phyloP scores from a whole-genome alignment of 2,888 invertebrate species.

The Entomobrya multifasciata region DNA sequence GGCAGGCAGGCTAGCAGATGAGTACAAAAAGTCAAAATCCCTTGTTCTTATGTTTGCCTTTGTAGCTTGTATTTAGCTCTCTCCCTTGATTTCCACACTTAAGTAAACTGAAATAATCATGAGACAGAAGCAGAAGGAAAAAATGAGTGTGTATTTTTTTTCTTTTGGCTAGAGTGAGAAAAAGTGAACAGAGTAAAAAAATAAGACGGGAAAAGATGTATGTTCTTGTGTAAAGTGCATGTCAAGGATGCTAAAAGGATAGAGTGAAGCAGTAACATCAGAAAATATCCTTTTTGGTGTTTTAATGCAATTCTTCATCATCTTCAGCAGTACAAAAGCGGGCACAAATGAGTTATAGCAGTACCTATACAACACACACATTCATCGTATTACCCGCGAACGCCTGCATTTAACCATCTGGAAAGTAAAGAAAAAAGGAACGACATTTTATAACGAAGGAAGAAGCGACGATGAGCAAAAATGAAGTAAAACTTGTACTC shows the following conservation, averaged over 20 bases:
- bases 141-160: background rate
- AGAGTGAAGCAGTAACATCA: background rate
- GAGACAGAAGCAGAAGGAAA: background rate
- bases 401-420: constrained; percentile 37
- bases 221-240: constrained; percentile 58
- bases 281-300: background rate
- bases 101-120: constrained; percentile 20
- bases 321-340: constrained; percentile 2
- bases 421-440: constrained; percentile 24
- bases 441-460: constrained; percentile 9
- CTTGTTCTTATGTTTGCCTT: background rate
- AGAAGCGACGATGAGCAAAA: background rate
- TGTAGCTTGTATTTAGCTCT: no score
- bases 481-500: background rate
- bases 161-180: constrained; percentile 36
- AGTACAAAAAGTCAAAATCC: constrained; percentile 13
- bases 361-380: no score
- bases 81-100: constrained; percentile 18
- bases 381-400: background rate
- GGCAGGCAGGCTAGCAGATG: constrained; percentile 25
- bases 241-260: constrained; percentile 40
- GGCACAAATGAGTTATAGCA: background rate
- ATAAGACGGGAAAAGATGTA: constrained; percentile 3
- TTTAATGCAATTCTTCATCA: constrained; percentile 56
- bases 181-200: background rate